Evolutionary conservation across 2,113 vertebrate genomes (phyloP), one percentile per base, ranked within the genome.

Genomic region (Heloderma charlesbogerti): DNA sequence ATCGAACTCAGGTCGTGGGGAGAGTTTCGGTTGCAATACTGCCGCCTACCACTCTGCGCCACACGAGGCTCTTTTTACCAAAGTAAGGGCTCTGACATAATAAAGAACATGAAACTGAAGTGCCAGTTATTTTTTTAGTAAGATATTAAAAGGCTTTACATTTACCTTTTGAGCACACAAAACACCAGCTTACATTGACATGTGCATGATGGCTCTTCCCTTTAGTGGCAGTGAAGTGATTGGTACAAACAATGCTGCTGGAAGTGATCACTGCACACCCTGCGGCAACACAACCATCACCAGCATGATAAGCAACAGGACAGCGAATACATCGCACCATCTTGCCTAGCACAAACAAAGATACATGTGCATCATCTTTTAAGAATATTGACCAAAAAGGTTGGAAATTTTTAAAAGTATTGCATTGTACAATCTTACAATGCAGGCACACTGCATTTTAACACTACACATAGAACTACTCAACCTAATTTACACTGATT

Each of bases 141-240:
- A 90, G 78, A 81, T 48, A n/a, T 0, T 10, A 0, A 57, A 71
- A 75, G 57, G n/a, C 0, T 72, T 51, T n/a, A 10, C 63, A 3
- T 94, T 88, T 95, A 99, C 99, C 99, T 98, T 99, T 99, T 83
- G 99, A 99, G 96, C 99, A 99, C 93, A 99, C 98, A 31, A 99
- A 99, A 95, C 99, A 99, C 99, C 99, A 99, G 98, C 99, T 99
- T 94, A 99, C 99, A 27, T 99, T 99, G 96, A 99, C 98, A 1
- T 99, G 99, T 0, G 97, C 97, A 37, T 99, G 99, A 93, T 99
- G 99, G 88, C 98, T 98, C 92, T 98, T 98, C 43, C 98, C 98
- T 95, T 99, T 99, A 77, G 95, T 98, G 92, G 98, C 98, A 4
- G 97, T 97, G 97, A 99, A 99, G 96, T 99, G 99, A 92, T 98